Evolutionary conservation across 1,140 invertebrate species (phyloP), one percentile per base, ranked within the genome.

Genomic region (Brachionus paranguensis): DNA sequence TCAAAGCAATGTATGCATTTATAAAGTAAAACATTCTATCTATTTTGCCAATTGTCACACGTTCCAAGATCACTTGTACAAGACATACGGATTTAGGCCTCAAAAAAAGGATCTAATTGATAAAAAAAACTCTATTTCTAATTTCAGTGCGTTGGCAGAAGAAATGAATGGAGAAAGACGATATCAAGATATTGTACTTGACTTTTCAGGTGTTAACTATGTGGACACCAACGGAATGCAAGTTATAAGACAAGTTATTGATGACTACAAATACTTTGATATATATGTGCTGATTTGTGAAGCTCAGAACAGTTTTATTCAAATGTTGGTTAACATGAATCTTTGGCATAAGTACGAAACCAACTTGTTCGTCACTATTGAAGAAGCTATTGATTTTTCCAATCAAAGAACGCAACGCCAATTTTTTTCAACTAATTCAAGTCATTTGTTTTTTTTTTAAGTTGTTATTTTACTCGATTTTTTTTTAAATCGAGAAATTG

Each of bases 131-230:
- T 76, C 43, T 1, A 10, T 27, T 4, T 29, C 17, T 24, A 50
- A 17, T 27, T 33, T 27, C 6, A 50, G 3, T 24, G 27, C 3
- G 20, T 11, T 43, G 41, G 17, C 68, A 43, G 17, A 41, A 43
- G 41, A 43, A 43, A n/a, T 43, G 4, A 4, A 17, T 47, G 2
- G 17, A 6, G 8, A 41, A 72, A 20, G 5, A 37, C 3, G 17
- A 2, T 43, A 43, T 24, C 72, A 45, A 27, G 72, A 76, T 27
- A 50, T 76, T 14, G 33, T 76, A 12, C 27, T 76, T 12, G 72
- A 76, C 7, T 76, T 76, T 76, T 76, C 72, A 50, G 33, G 72
- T 53, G 72, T 76, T 50, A 76, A 76, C 50, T 76, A 76, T 53
- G 45, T 76, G 10, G 72, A 76, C n/a, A 76, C 72, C 7, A 76